These are phyloP conservation scores for Melanostoma mellinum DNA, from an alignment of 2,888 invertebrate genomes.

Conservation along the genomic window DNA sequence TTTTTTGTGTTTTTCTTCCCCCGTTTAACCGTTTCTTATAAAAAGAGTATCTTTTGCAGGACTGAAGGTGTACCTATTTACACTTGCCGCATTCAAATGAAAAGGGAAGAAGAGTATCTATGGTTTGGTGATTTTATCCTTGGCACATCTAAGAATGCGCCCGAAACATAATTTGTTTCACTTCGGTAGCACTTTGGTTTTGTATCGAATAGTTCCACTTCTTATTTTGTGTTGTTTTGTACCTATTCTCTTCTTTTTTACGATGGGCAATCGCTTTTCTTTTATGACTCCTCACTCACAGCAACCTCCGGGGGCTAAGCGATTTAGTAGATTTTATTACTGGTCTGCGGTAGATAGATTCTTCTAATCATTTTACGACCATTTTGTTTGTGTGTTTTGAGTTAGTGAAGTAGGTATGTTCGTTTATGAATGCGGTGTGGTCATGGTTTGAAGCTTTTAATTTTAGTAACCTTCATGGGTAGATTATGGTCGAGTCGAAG, in stretches of 20 bases:
- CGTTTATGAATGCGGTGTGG: conserved; percentile 21
- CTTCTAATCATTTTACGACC: conserved; percentile 70
- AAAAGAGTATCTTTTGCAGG: neutral
- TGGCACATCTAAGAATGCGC: conserved; percentile 29
- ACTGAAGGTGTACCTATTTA: conserved; percentile 66
- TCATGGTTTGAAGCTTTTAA: conserved; percentile 65
- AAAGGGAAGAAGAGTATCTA: neutral
- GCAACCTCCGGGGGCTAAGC: conserved; percentile 56
- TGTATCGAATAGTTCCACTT: conserved; percentile 62
- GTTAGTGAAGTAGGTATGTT: conserved; percentile 37
- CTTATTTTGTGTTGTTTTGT: conserved; percentile 28
- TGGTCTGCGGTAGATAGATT: conserved; percentile 72
- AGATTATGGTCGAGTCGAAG: too few relatives aligned
- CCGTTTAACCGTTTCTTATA: neutral
- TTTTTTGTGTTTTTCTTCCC: conserved; percentile 14
- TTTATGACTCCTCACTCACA: conserved; percentile 66
- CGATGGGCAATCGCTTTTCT: conserved; percentile 72
- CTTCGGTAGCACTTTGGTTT: conserved; percentile 64
- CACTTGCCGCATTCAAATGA: conserved; percentile 67
- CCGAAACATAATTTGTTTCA: conserved; percentile 58
- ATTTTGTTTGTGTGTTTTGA: conserved; percentile 51
- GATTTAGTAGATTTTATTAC: conserved; percentile 71
- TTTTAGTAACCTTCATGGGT: conserved; percentile 46
- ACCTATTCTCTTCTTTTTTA: conserved; percentile 31
- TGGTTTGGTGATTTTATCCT: conserved; percentile 54